Evolutionary conservation across 2,888 invertebrate species (phyloP).

Genomic region (Zygaena filipendulae): DNA sequence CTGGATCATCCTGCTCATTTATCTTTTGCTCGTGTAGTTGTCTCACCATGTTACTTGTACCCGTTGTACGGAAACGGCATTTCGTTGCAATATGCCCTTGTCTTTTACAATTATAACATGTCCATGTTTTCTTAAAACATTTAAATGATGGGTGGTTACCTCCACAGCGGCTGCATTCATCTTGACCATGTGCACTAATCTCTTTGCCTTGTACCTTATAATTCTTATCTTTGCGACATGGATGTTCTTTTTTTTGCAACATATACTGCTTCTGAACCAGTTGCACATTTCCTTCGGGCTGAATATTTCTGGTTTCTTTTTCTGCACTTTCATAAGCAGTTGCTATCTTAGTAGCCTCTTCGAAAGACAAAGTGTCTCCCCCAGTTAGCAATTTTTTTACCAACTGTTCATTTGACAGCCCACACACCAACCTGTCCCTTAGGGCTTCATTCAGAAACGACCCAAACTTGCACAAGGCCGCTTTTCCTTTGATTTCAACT

Average conservation of each 20-base stretch:
- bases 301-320: not conserved
- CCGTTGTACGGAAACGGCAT: not conserved
- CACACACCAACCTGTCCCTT: not conserved
- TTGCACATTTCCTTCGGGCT: too few relatives aligned
- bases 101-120: not conserved
- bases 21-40: too few relatives aligned
- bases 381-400: not conserved
- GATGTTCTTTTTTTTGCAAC: too few relatives aligned
- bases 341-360: not conserved
- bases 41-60: not conserved
- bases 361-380: not conserved
- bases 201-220: too few relatives aligned
- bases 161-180: not conserved
- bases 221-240: too few relatives aligned
- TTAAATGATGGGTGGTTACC: not conserved
- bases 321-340: not conserved
- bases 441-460: not conserved
- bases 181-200: too few relatives aligned
- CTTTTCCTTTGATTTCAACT: not conserved
- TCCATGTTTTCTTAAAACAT: not conserved
- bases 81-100: not conserved
- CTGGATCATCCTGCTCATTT: too few relatives aligned
- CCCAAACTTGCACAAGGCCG: not conserved
- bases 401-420: not conserved
- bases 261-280: too few relatives aligned